Evolutionary conservation across 2,113 vertebrate species (phyloP), one percentile per base, ranked within the genome.

Genomic region (Sorex fumeus): DNA sequence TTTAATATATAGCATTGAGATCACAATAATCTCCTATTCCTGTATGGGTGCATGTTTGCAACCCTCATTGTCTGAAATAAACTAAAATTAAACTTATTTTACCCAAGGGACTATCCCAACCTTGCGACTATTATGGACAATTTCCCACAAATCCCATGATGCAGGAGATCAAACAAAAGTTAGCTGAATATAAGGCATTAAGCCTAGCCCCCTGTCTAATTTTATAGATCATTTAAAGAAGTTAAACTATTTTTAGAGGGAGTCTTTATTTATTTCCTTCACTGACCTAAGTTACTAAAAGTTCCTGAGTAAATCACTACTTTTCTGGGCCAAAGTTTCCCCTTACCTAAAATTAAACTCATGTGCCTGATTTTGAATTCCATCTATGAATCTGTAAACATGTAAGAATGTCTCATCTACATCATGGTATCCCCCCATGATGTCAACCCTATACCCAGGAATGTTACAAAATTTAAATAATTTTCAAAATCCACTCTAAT

Each of bases 401-500:
- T 71, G 2, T 32, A 40, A 75, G 50, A 67, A 71, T n/a, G 79
- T 67, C 79, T 28, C 28, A 57, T 32, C 80, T n/a, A 34, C 25
- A 57, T 60, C 25, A 1, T 50, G 40, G 23, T 3, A 36, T 11
- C n/a, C 11, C 11, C 5, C 25, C 6, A 5, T 18, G 30, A 64
- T n/a, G 50, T 71, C 62, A 82, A 15, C 62, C 32, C 32, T 84
- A 75, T 40, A 40, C 81, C 86, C 40, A 80, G 86, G 30, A n/a
- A 2, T 77, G 28, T 77, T 91, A 67, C 93, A 45, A 94, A 88
- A 90, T 71, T 18, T 40, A 79, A 88, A 47, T 72, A n/a, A 83
- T 93, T 87, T 96, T 92, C 30, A 90, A 90, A 95, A 76, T 70
- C 62, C 43, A 36, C 45, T 80, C 80, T 91, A 86, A 91, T 92